phyloP scores from a whole-genome alignment of 2,888 invertebrate genomes.

The Chrysolina oricalcia region DNA sequence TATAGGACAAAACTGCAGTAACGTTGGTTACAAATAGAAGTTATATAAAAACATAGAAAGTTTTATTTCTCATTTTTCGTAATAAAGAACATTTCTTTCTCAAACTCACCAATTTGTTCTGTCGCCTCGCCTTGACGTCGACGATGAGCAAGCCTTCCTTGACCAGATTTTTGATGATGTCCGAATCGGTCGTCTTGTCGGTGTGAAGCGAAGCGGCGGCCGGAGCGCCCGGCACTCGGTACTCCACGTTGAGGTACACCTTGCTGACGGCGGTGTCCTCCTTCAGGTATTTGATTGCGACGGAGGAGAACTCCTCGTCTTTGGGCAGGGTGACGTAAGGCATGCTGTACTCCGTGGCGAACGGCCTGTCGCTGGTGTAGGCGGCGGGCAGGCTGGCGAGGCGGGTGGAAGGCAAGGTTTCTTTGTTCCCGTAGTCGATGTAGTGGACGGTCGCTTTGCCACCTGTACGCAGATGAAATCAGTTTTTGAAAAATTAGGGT shows the following conservation, averaged over 20 bases:
- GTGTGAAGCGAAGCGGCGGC: slow-evolving; percentile 74
- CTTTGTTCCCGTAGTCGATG: slow-evolving; percentile 96
- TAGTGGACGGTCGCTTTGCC: slow-evolving; percentile 88
- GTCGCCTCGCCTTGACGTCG: slow-evolving; percentile 87
- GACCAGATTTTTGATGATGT: slow-evolving; percentile 86
- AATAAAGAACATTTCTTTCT: background rate
- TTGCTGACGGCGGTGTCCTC: slow-evolving; percentile 82
- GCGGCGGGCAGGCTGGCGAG: slow-evolving; percentile 89
- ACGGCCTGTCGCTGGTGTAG: slow-evolving; percentile 83
- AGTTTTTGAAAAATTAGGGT: background rate
- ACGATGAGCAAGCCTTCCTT: slow-evolving; percentile 89
- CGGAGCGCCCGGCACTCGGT: slow-evolving; percentile 75
- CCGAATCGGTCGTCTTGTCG: slow-evolving; percentile 76
- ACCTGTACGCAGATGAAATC: slow-evolving; percentile 67
- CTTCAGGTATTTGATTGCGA: slow-evolving; percentile 73
- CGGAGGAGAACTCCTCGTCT: slow-evolving; percentile 89
- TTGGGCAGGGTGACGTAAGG: slow-evolving; percentile 89
- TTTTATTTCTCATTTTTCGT: no score
- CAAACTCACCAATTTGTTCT: slow-evolving; percentile 80
- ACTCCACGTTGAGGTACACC: slow-evolving; percentile 89
- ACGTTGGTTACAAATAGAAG: no score
- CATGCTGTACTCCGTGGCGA: slow-evolving; percentile 90
- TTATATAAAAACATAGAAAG: no score
- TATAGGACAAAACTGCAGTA: no score
- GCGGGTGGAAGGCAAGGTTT: slow-evolving; percentile 72